Evolutionary conservation across 1,140 invertebrate genomes (phyloP), one percentile per base, ranked within the genome.

Genomic region (Anoplolepis gracilipes): DNA sequence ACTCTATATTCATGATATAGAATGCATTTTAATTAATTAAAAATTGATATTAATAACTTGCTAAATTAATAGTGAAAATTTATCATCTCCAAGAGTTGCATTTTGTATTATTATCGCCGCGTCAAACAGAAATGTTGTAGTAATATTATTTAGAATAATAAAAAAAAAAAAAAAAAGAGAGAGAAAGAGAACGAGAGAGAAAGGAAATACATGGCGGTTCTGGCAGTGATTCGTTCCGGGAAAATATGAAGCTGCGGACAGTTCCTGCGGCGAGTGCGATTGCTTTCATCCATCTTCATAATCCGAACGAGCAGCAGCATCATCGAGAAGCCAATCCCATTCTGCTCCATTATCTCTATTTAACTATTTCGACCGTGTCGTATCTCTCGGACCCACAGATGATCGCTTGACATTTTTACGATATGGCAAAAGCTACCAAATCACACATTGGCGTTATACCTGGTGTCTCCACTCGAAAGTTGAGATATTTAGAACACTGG

Each of bases 301-400:
- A 85, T 85, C 39, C 55, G 84, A 70, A 46, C 39, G 55, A 61
- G 77, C 49, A 19, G 77, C 49, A 19, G 53, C 75, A 55, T 59
- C 53, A 61, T 81, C 65, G 77, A 85, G 84, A 16, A 85, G n/a
- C 49, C 76, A 81, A 82, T 82, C 49, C 84, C 77, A 82, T 81
- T 81, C 55, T 59, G 65, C 39, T 82, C 84, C 84, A 85, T 85
- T 72, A 81, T 85, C 76, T 85, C 65, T 85, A 85, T 85, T 85
- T 85, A 85, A 81, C 76, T 81, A 81, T 85, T 82, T 85, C 65
- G 77, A 79, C 72, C 46, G 36, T 36, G 49, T 85, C 75, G 10
- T 55, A 64, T 19, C 57, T 6, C 57, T 5, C 33, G 19, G n/a
- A 53, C 28, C 22, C 67, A 85, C 25, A 33, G 59, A 77, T 46